Conservation (phyloP, 2,797 vertebrate species). For the Phalloptychus januarius region DNA sequence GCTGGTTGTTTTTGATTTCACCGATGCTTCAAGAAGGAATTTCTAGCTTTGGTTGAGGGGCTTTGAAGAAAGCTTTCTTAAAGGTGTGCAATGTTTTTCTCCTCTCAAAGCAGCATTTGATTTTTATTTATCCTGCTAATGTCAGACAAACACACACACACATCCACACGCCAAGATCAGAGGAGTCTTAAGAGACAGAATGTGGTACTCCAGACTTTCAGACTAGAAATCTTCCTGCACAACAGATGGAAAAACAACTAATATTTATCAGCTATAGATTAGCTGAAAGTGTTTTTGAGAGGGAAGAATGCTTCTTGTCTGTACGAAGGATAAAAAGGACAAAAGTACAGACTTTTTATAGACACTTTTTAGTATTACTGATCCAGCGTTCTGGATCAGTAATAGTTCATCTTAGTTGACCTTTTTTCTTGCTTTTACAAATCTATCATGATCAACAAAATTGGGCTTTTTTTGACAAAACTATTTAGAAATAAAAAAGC, state of each 20-base stretch:
- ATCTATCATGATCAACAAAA: not conserved
- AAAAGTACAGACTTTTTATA: too few species aligned
- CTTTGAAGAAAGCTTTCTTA: constrained; percentile 78
- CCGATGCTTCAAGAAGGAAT: constrained; percentile 67
- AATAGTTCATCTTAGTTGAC: not conserved
- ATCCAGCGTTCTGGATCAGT: too few species aligned
- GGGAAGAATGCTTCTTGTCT: not conserved
- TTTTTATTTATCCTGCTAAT: constrained; percentile 70
- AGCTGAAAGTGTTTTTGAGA: not conserved
- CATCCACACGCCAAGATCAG: constrained; percentile 43
- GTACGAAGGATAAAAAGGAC: not conserved
- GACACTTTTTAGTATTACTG: too few species aligned
- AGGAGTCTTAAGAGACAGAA: constrained; percentile 51
- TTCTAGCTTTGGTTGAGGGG: constrained; percentile 63
- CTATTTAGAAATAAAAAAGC: too few species aligned
- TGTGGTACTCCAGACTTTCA: constrained; percentile 35
- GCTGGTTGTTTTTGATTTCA: constrained; percentile 77
- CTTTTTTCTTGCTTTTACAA: not conserved
- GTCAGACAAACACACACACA: constrained; percentile 33
- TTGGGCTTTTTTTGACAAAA: not conserved
- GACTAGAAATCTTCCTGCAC: constrained; percentile 38
- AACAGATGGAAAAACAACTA: constrained; percentile 12
- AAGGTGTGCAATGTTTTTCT: constrained; percentile 61
- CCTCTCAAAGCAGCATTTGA: constrained; percentile 59
- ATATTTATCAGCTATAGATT: constrained; percentile 7